Percentiles rank a stretch among this genome's conserved stretches.
Evolutionary conservation across 2,113 vertebrate genomes (phyloP).

Genomic region (Bothrops jararaca): DNA sequence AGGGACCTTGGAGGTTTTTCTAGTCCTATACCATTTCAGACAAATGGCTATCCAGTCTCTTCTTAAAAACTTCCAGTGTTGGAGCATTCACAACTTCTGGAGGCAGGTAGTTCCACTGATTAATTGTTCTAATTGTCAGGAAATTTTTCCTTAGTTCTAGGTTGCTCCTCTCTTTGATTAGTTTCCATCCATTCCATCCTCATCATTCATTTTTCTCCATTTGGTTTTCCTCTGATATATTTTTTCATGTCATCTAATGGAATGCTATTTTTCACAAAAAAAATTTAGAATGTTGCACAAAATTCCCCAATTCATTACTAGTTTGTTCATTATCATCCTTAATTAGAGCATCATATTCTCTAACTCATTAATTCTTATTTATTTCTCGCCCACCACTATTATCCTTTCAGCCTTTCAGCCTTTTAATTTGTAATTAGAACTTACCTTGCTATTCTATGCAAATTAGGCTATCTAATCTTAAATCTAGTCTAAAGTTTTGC

Average conservation of each 20-base stretch:
- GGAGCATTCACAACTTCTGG: no score
- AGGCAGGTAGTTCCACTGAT: no score
- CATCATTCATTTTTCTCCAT: neutral
- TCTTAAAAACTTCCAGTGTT: no score
- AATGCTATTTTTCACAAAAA: neutral
- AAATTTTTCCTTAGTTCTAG: no score
- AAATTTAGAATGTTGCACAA: neutral
- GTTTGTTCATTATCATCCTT: neutral
- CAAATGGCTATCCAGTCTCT: no score
- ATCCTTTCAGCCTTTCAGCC: neutral
- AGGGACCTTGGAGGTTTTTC: no score
- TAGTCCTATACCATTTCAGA: no score
- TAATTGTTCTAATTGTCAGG: no score
- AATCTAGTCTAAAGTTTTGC: neutral
- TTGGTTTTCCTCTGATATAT: neutral
- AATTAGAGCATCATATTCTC: neutral
- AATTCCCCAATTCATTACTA: neutral
- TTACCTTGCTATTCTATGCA: neutral
- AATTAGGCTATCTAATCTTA: neutral
- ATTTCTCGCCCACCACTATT: neutral
- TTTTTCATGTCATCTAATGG: neutral
- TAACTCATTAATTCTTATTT: neutral
- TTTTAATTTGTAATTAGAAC: neutral
- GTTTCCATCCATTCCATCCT: no score
- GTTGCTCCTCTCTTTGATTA: no score